Evolutionary conservation across 2,113 vertebrate species (phyloP).

Genomic region (Grus americana): DNA sequence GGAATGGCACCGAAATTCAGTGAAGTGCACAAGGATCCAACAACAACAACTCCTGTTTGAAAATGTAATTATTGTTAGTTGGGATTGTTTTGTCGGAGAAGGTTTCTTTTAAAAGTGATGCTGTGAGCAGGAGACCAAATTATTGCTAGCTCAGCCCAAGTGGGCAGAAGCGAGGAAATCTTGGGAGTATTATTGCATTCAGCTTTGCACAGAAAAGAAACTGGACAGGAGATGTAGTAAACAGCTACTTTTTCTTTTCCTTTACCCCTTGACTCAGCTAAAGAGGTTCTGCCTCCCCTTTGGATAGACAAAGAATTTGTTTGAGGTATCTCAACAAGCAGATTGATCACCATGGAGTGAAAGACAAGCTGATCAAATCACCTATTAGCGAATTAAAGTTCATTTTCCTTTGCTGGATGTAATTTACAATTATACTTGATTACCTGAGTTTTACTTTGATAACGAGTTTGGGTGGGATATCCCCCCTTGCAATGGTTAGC

Average conservation of each 20-base stretch:
- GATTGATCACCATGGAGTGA: not conserved
- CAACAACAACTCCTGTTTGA: not conserved
- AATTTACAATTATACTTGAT: not conserved
- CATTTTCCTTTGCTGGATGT: not conserved
- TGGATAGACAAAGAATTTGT: not conserved
- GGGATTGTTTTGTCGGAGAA: not conserved
- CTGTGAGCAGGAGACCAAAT: not conserved
- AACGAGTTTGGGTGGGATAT: not conserved
- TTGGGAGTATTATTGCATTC: not conserved
- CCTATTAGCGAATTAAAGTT: not conserved
- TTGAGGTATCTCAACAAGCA: not conserved
- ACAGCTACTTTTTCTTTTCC: fast-evolving
- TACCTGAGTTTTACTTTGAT: not conserved
- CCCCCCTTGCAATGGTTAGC: not conserved
- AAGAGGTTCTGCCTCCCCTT: not conserved
- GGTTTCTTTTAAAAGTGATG: not conserved
- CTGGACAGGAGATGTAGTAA: not conserved
- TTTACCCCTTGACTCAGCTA: fast-evolving
- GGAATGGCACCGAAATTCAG: fast-evolving
- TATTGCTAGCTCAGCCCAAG: not conserved
- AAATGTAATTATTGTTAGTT: not conserved
- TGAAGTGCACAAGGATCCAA: not conserved
- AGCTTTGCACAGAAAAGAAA: not conserved
- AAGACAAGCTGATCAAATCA: not conserved
- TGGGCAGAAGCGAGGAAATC: not conserved